Evolutionary conservation across 2,113 vertebrate genomes (phyloP).

Genomic region (Lophius piscatorius): DNA sequence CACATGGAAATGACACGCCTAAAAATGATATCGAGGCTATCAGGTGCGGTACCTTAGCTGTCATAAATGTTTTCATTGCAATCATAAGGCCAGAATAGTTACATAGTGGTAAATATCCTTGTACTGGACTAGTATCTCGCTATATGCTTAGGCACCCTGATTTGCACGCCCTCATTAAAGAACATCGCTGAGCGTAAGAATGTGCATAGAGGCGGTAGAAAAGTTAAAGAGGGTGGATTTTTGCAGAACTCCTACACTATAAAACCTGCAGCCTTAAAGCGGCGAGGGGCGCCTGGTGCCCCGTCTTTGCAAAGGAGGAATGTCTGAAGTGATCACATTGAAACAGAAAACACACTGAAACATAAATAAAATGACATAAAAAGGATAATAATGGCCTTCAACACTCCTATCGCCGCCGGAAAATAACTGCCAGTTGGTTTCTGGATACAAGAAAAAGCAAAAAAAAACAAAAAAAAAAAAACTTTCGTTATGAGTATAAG

Average conservation of each 20-base stretch:
- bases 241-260: conserved; percentile 45
- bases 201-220: conserved; percentile 44
- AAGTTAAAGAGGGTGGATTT: conserved; percentile 11
- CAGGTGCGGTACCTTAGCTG: conserved; percentile 49
- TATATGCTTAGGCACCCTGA: conserved; percentile 52
- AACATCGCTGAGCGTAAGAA: conserved; percentile 40
- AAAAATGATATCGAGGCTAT: conserved; percentile 31
- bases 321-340: conserved; percentile 66
- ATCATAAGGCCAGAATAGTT: conserved; percentile 64
- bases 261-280: conserved; percentile 46
- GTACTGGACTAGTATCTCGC: conserved; percentile 35
- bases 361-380: conserved; percentile 68
- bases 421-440: conserved; percentile 64
- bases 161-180: conserved; percentile 34
- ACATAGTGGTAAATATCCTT: conserved; percentile 70
- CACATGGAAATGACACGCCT: conserved; percentile 35
- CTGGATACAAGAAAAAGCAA: conserved; percentile 68
- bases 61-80: conserved; percentile 52
- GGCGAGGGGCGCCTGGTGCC: conserved; percentile 51
- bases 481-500: conserved; percentile 79
- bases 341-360: conserved; percentile 60
- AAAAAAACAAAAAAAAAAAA: conserved; percentile 77
- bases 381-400: conserved; percentile 65
- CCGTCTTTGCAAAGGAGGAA: conserved; percentile 54
- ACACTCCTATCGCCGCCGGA: conserved; percentile 43